Evolutionary conservation across 1,140 invertebrate species (phyloP).

Genomic region (Macrobrachium nipponense): DNA sequence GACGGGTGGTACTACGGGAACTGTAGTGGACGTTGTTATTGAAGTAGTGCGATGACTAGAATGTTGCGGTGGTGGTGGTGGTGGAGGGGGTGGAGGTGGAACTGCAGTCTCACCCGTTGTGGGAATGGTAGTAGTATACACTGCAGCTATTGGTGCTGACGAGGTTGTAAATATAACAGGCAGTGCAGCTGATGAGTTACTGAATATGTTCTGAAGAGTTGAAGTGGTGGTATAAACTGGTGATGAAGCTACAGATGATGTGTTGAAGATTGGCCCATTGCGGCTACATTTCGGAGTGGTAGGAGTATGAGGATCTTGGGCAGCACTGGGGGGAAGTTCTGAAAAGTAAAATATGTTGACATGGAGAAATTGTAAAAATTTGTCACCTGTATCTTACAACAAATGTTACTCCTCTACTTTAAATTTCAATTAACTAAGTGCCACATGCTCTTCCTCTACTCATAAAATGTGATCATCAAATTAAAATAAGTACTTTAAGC

Average conservation of each 20-base stretch:
- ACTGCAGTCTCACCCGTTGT: conserved; percentile 9
- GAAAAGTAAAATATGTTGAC: conserved; percentile 58
- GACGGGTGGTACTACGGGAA: not conserved
- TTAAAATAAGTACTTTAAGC: too few relatives aligned
- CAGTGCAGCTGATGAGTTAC: conserved; percentile 65
- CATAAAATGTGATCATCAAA: too few relatives aligned
- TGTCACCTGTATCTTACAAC: not conserved
- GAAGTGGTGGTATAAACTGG: conserved; percentile 69
- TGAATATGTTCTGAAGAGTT: conserved; percentile 67
- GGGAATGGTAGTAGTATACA: conserved; percentile 10
- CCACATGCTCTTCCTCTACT: too few relatives aligned
- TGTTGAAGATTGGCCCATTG: conserved; percentile 37
- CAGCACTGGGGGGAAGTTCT: conserved; percentile 89
- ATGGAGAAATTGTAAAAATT: not conserved
- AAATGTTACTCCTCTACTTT: not conserved
- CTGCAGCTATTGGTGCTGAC: conserved; percentile 19
- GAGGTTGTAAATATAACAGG: conserved; percentile 32
- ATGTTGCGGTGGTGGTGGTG: conserved; percentile 67
- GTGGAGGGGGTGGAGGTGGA: conserved; percentile 68
- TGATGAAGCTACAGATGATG: conserved; percentile 67
- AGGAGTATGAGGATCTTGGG: conserved; percentile 81
- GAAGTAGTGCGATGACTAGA: conserved; percentile 67
- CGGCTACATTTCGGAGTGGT: conserved; percentile 69
- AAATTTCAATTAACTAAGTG: too few relatives aligned
- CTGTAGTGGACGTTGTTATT: conserved; percentile 68